Evolutionary conservation across 1,140 invertebrate species (phyloP), one percentile per base, ranked within the genome.

Genomic region (Andrena cerasifolii): DNA sequence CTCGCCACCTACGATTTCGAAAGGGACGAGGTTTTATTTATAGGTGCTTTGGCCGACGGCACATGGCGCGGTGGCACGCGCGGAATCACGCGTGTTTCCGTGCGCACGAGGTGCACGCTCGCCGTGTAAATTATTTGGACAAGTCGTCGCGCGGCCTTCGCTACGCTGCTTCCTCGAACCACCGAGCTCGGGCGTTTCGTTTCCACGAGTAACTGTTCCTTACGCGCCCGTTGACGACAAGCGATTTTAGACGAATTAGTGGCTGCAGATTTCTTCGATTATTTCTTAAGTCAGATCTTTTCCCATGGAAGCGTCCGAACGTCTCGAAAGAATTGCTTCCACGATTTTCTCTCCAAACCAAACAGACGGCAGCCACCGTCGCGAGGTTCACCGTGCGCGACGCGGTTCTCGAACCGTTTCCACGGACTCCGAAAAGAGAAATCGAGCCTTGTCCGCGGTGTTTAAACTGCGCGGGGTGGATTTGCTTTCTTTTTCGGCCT

Each of bases 61-160:
- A 87, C 83, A 88, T 88, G 86, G 85, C 81, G 81, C 80, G 58
- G n/a, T 53, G 83, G 83, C 81, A 87, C 79, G 82, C 82, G 82
- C 74, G 82, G 73, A 84, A 84, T 85, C 63, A 61, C 78, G 86
- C 81, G 74, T 81, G 78, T 85, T 79, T 81, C 77, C 81, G 61
- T 80, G 63, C 59, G 59, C 73, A 67, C 63, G 77, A 78, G 72
- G 58, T 79, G 82, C 62, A 81, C 76, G 77, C 49, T 36, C 33
- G 61, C 6, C 36, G 77, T 62, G 75, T 88, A 87, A 88, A 88
- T 88, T 88, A 88, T 88, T 88, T 88, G 86, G 78, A 88, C 71
- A 88, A 88, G 85, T 80, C 77, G 61, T n/a, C 36, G 62, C 59
- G 28, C 36, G 33, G 73, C 53, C 53, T 56, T 36, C 75, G 26